phyloP scores from a whole-genome alignment of 1,140 invertebrate genomes.

The Anoplolepis gracilipes region DNA sequence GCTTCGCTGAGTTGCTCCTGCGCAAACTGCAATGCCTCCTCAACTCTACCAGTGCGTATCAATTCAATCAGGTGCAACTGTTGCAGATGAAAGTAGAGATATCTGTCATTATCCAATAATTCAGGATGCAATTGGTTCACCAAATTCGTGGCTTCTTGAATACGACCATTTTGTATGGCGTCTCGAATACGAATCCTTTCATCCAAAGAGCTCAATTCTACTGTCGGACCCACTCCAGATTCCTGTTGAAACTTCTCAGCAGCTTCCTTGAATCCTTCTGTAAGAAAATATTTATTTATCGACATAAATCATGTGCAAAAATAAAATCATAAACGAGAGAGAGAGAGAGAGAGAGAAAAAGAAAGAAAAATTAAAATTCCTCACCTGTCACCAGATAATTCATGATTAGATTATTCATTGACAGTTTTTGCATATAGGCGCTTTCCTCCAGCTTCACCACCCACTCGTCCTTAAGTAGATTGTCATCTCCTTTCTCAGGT shows the following conservation, averaged over 20 bases:
- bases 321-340: conserved; percentile 41
- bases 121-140: conserved; percentile 98
- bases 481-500: conserved; percentile 80
- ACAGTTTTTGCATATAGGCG: conserved; percentile 94
- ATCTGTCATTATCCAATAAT: conserved; percentile 97
- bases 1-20: conserved; percentile 97
- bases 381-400: conserved; percentile 98
- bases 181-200: conserved; percentile 97
- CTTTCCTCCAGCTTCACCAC: conserved; percentile 87
- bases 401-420: conserved; percentile 99
- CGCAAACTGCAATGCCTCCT: conserved; percentile 97
- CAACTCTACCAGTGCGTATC: conserved; percentile 95
- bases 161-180: conserved; percentile 96
- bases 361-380: conserved; percentile 58
- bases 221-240: conserved; percentile 94
- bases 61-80: conserved; percentile 98
- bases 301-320: conserved; percentile 37
- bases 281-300: neutral
- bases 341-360: conserved; percentile 44
- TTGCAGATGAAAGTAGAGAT: conserved; percentile 98
- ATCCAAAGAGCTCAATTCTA: conserved; percentile 96
- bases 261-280: conserved; percentile 99
- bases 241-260: conserved; percentile 98
- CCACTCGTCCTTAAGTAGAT: conserved; percentile 83
- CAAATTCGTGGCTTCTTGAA: conserved; percentile 96